Evolutionary conservation across 2,113 vertebrate species (phyloP), one percentile per base, ranked within the genome.

Genomic region (Atlantisia rogersi): DNA sequence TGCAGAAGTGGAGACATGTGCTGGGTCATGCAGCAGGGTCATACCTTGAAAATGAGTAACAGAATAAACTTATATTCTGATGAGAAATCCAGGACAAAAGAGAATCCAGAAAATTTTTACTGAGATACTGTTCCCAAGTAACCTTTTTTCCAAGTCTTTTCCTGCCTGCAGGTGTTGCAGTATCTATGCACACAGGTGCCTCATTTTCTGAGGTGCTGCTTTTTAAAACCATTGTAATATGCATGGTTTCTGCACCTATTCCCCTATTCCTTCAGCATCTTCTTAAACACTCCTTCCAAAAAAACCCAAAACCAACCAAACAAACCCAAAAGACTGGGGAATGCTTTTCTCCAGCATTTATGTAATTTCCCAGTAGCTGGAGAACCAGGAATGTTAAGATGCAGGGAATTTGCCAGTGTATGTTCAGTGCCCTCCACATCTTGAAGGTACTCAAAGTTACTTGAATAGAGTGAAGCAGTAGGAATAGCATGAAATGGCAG

Each of bases 201-300:
- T 90, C 4, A 29, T 86, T 92, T 94, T 64, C 26, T 39, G 53
- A 48, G 20, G 32, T 69, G 25, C 24, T 82, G 15, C 29, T 90
- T 80, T 86, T 56, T 35, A 62, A 82, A 88, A 25, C 5, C 8
- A 10, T 39, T 69, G 3, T 64, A 35, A n/a, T 35, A 46, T 14
- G 5, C 11, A 12, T 29, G 31, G 10, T 42, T 92, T 82, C 52
- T 79, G n/a, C 15, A 31, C 12, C 9, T 82, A 4, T 65, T 64
- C 26, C 11, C 12, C 8, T 82, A 4, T 65, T 64, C 26, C 15
- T 86, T 65, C 24, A 78, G 64, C 50, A 52, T 64, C 21, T 52
- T 78, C 44, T 25, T 0, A 4, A 58, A 37, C 9, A 1, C 5
- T 29, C 4, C 9, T 4, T 6, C 12, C 3, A 50, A 11, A 11